Percentiles rank a stretch among this genome's conserved stretches.
Conservation (phyloP, 2,113 vertebrate genomes). For the Apus apus region DNA sequence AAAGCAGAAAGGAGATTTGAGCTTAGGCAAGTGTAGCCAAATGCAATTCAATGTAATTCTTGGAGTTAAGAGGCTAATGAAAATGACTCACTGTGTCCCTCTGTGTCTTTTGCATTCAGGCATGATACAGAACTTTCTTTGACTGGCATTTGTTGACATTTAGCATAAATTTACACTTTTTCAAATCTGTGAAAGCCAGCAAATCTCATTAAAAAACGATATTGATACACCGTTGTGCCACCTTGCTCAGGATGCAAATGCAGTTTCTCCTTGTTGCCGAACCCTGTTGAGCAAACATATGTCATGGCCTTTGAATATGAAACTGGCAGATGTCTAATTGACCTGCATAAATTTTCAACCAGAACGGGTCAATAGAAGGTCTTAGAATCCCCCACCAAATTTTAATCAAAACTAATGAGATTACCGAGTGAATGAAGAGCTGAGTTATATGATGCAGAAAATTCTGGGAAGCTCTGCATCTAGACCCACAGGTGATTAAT, state of each 20-base stretch:
- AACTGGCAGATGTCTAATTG: conserved; percentile 42
- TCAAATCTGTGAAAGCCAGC: conserved; percentile 5
- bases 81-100: background rate
- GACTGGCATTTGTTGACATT: conserved; percentile 52
- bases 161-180: conserved; percentile 64
- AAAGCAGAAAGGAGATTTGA: background rate
- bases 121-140: conserved; percentile 30
- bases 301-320: conserved; percentile 24
- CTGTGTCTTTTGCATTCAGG: conserved; percentile 39
- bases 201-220: conserved; percentile 64
- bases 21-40: background rate
- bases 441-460: background rate
- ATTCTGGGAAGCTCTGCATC: background rate
- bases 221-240: conserved; percentile 2
- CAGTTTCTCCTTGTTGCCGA: background rate
- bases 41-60: background rate
- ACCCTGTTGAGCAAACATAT: conserved; percentile 48
- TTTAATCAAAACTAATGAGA: background rate
- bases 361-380: conserved; percentile 35
- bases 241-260: conserved; percentile 43
- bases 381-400: background rate
- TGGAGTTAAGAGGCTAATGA: background rate
- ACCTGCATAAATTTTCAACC: conserved; percentile 25
- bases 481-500: background rate
- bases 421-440: background rate